Base-by-base conservation (phyloP, 2,888 invertebrate genomes). In the Aromia moschata region DNA sequence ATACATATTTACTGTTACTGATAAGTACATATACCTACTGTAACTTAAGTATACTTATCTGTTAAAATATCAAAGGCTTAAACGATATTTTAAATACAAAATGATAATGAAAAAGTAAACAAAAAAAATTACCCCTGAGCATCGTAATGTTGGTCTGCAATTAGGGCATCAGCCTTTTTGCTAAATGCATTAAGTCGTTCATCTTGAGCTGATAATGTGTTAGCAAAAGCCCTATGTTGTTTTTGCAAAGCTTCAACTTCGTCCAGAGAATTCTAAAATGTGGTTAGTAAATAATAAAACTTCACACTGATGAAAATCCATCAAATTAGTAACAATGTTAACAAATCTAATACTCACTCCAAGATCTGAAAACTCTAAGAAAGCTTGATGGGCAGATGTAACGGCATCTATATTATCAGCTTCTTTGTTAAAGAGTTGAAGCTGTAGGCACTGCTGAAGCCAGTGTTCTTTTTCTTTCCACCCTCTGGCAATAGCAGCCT, bases 401-500 rank as follows among this genome's bases (percentile, higher is more conserved):
- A 93, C 91, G 0, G 98, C 96, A 81, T 98, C 98, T 64, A 98
- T 94, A 78, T 97, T 94, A 78, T 98, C 98, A 0, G 97, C 97
- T 80, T 98, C 98, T 33, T 95, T 89, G 81, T 96, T 96, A 82
- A 97, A 96, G 65, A 91, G 86, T 81, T 94, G 96, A 59, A 98
- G 82, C 70, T 96, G 93, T 25, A 94, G 86, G 65, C 94, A 90
- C 78, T 98, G 95, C 70, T 91, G 88, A 57, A 98, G 81, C 85
- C 92, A 90, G 43, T 89, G 88, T 55, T 95, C 91, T 76, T 96
- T 96, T 56, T 91, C 89, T 43, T 86, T 81, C 94, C 96, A 96
- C 74, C 92, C 89, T 73, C 90, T 84, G 15, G 86, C 84, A 0
- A 97, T 87, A 0, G 90, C 89, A 51, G 87, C 86, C 73, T 93